phyloP scores from a whole-genome alignment of 2,113 vertebrate species.

The Malurus cyaneus region DNA sequence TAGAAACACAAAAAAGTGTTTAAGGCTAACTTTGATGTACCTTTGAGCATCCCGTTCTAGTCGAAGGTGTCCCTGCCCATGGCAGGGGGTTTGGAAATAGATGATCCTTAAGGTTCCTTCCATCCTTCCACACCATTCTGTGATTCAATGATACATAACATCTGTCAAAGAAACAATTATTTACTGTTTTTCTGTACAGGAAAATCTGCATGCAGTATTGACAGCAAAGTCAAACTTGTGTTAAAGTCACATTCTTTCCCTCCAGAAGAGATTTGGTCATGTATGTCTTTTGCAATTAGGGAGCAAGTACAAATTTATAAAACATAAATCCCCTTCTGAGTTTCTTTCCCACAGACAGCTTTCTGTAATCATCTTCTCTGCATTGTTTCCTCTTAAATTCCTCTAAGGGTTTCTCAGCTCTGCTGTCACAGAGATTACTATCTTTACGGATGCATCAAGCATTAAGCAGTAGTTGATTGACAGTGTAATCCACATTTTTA shows the following conservation, averaged over 20 bases:
- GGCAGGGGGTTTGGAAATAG: background rate
- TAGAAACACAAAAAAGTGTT: background rate
- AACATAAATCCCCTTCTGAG: background rate
- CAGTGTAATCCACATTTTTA: constrained; percentile 36
- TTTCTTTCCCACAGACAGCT: background rate
- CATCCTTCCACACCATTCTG: background rate
- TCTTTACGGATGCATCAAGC: constrained; percentile 14
- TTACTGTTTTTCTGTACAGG: background rate
- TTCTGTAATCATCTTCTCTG: background rate
- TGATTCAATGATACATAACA: background rate
- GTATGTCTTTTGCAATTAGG: background rate
- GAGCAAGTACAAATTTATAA: background rate
- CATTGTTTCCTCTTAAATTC: constrained; percentile 9
- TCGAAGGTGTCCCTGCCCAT: background rate
- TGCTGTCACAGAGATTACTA: background rate
- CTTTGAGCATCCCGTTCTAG: background rate
- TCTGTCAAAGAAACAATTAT: background rate
- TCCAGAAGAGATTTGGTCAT: background rate
- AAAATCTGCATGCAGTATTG: background rate
- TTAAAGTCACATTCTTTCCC: background rate
- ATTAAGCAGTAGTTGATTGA: constrained; percentile 1
- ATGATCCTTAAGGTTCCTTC: background rate
- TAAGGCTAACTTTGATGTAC: background rate
- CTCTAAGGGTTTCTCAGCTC: background rate
- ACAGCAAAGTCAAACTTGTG: background rate